Percentiles rank a stretch among this genome's conserved stretches.
phyloP scores from a whole-genome alignment of 2,888 invertebrate genomes.

The Anoncus sp. region DNA sequence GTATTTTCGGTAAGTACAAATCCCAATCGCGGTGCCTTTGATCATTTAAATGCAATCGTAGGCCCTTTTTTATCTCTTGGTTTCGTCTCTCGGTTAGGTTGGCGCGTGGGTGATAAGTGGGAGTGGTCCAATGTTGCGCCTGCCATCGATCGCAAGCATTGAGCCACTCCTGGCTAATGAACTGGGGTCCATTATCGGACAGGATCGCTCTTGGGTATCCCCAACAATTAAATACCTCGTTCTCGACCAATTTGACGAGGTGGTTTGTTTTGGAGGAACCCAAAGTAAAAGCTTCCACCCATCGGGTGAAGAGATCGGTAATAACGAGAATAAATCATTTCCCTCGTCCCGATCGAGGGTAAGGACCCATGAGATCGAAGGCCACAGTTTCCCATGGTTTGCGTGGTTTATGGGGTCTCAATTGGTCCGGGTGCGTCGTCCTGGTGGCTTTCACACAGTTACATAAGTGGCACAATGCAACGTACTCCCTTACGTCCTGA shows the following conservation, averaged over 20 bases:
- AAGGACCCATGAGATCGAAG: not conserved
- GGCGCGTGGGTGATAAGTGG: not conserved
- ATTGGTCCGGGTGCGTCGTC: not conserved
- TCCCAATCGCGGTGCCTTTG: not conserved
- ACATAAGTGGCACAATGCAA: not conserved
- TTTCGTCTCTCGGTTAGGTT: not conserved
- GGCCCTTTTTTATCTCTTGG: slow-evolving; percentile 5
- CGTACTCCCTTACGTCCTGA: not conserved
- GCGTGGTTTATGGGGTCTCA: not conserved
- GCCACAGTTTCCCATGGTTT: not conserved
- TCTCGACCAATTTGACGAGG: not conserved
- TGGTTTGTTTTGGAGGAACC: not conserved
- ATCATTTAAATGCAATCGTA: not conserved
- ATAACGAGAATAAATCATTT: not conserved
- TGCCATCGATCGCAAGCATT: slow-evolving; percentile 3
- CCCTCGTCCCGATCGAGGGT: not conserved
- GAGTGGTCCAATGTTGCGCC: slow-evolving; percentile 1
- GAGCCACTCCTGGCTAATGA: not conserved
- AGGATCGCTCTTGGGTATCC: not conserved
- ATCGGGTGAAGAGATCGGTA: not conserved
- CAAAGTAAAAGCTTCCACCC: not conserved
- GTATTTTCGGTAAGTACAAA: not conserved
- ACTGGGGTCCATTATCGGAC: slow-evolving; percentile 5
- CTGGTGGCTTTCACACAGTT: not conserved
- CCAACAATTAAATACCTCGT: not conserved